Evolutionary conservation across 1,140 invertebrate genomes (phyloP).

Genomic region (Drosophila asahinai): DNA sequence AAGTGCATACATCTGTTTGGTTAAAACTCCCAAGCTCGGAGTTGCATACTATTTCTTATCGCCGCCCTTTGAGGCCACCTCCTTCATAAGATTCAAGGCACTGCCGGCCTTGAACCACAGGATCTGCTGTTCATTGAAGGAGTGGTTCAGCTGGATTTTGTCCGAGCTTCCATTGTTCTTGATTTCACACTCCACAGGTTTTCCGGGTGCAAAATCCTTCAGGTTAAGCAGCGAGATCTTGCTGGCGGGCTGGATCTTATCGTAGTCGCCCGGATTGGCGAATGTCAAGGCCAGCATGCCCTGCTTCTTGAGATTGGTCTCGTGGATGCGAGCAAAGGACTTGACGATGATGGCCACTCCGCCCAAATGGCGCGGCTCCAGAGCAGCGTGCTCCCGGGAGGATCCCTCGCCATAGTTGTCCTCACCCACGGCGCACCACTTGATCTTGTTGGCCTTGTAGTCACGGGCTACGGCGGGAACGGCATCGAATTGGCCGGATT

Average conservation of each 20-base stretch:
- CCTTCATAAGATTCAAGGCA: constrained; percentile 98
- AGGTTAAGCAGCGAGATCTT: constrained; percentile 96
- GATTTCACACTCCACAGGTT: constrained; percentile 95
- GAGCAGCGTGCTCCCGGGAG: constrained; percentile 97
- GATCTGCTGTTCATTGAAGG: constrained; percentile 98
- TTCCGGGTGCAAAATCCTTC: constrained; percentile 94
- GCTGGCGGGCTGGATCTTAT: constrained; percentile 97
- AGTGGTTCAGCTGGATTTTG: constrained; percentile 95
- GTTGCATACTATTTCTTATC: constrained; percentile 4
- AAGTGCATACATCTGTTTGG: too few relatives aligned
- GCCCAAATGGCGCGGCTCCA: constrained; percentile 96
- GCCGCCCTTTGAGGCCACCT: constrained; percentile 86
- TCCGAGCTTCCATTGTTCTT: constrained; percentile 96
- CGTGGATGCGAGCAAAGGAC: constrained; percentile 99
- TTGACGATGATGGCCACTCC: constrained; percentile 99
- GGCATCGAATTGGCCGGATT: constrained; percentile 93
- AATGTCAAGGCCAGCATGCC: constrained; percentile 98
- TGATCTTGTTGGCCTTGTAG: constrained; percentile 96
- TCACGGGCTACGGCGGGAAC: constrained; percentile 97
- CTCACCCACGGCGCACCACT: constrained; percentile 98
- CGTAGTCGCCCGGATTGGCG: constrained; percentile 97
- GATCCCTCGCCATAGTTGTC: constrained; percentile 99
- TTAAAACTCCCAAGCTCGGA: neutral
- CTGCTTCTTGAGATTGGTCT: constrained; percentile 99
- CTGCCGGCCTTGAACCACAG: constrained; percentile 99